Conservation (phyloP, 2,888 invertebrate species). For the Drosophila imparisetae region DNA sequence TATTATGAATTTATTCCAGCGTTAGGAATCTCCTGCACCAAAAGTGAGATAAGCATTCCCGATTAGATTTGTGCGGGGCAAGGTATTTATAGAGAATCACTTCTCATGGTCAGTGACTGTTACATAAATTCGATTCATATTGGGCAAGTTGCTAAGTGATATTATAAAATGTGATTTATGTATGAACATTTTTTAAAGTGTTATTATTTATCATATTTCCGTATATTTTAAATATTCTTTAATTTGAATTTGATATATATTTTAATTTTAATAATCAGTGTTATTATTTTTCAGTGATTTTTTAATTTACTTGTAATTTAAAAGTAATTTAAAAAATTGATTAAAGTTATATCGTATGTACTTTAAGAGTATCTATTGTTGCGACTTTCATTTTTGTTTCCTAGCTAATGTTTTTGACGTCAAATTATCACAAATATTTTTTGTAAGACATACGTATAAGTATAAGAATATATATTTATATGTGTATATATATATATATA, state of each 20-base stretch:
- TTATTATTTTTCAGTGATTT: background rate
- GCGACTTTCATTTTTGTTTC: background rate
- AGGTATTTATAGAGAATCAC: constrained; percentile 3
- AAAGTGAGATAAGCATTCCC: constrained; percentile 8
- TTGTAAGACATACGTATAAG: background rate
- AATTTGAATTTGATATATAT: background rate
- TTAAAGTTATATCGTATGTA: background rate
- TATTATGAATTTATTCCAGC: background rate
- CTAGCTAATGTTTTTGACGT: constrained; percentile 15
- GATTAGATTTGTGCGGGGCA: constrained; percentile 33
- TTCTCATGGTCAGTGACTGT: constrained; percentile 9
- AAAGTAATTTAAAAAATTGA: background rate
- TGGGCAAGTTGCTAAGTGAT: background rate
- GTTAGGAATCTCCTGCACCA: background rate
- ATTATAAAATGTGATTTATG: background rate
- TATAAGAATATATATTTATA: background rate
- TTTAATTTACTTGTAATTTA: background rate
- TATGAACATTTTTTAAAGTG: background rate
- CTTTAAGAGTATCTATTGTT: background rate
- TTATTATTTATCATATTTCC: background rate
- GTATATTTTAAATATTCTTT: background rate
- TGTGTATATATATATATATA: background rate
- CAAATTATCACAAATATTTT: background rate
- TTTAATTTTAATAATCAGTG: background rate
- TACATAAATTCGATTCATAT: background rate